Conservation (phyloP, 2,797 vertebrate species). For the Mycteria americana region DNA sequence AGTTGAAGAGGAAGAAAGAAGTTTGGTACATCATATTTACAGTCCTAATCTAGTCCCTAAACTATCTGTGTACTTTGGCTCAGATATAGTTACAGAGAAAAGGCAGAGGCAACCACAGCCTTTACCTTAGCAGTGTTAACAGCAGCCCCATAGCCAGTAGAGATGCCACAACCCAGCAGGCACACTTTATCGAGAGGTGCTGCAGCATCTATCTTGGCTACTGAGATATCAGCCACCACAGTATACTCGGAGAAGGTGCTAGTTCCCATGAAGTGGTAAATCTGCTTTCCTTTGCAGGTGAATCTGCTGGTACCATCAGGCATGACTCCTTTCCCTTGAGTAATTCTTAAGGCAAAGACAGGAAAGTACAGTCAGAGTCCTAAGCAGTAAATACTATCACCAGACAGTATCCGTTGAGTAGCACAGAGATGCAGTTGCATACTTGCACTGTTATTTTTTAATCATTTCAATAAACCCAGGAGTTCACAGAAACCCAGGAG, state of each 20-base stretch:
- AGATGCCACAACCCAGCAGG: slow-evolving; percentile 94
- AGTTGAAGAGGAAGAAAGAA: not conserved
- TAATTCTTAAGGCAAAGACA: slow-evolving; percentile 79
- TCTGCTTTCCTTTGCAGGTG: slow-evolving; percentile 91
- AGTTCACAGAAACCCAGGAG: not conserved
- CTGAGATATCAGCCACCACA: slow-evolving; percentile 93
- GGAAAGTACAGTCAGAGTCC: not conserved
- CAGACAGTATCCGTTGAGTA: not conserved
- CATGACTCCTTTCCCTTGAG: slow-evolving; percentile 93
- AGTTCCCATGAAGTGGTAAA: slow-evolving; percentile 98
- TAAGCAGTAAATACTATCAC: not conserved
- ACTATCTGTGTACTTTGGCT: not conserved
- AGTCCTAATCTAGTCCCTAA: not conserved
- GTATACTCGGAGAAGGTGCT: slow-evolving; percentile 98
- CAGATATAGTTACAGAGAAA: not conserved
- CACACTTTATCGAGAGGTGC: slow-evolving; percentile 95
- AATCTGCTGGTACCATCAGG: slow-evolving; percentile 93
- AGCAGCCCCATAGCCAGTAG: slow-evolving; percentile 93
- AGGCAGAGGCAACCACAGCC: not conserved
- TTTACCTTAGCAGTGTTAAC: slow-evolving; percentile 93
- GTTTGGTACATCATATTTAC: not conserved
- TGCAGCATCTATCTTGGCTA: slow-evolving; percentile 87
- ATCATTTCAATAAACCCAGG: not conserved
- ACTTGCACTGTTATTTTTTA: not conserved
- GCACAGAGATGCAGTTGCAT: not conserved